Evolutionary conservation across 2,797 vertebrate genomes (phyloP), one percentile per base, ranked within the genome.

Genomic region (Paramormyrops hopkinsi): DNA sequence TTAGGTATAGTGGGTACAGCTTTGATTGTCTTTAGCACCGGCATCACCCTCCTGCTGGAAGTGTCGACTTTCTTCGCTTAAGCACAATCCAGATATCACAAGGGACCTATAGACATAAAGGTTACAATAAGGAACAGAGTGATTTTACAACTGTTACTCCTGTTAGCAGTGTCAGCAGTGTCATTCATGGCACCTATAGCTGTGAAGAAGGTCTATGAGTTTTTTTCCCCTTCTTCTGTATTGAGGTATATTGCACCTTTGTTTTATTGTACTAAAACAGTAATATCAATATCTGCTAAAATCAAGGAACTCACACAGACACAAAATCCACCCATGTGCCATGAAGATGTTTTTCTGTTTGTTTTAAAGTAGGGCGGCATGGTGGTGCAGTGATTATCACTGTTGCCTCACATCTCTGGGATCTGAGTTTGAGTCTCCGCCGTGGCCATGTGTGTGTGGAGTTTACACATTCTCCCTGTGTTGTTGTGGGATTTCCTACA

Each of bases 1-100:
- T 87, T 87, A 87, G 86, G 54, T 87, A 56, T 56, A 87, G 86
- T 65, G 86, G 54, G 56, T 87, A 41, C 14, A 87, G 86, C 86
- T 33, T 41, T 46, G 86, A 87, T 87, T 87, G 86, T 59, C 56
- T 65, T 87, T 65, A 33, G 54, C 54, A 65, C 44, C 19, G 1
- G 19, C 56, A 25, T 54, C 48, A 62, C 56, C 37, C 54, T n/a
- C 86, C 37, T 87, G 29, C 37, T 87, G 53, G 37, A 56, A 65
- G 54, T 44, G 33, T 22, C 2, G 17, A 17, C 14, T 25, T 41
- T 29, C 25, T 29, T 86, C 29, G 14, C 25, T 54, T 54, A 29
- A 37, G 14, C 22, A 86, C 9, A 86, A 29, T 6, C 83, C 19
- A 29, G 25, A 86, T 54, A 14, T 29, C 50, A 86, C 25, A 53